phyloP scores from a whole-genome alignment of 2,113 vertebrate genomes.

The Caloenas nicobarica region DNA sequence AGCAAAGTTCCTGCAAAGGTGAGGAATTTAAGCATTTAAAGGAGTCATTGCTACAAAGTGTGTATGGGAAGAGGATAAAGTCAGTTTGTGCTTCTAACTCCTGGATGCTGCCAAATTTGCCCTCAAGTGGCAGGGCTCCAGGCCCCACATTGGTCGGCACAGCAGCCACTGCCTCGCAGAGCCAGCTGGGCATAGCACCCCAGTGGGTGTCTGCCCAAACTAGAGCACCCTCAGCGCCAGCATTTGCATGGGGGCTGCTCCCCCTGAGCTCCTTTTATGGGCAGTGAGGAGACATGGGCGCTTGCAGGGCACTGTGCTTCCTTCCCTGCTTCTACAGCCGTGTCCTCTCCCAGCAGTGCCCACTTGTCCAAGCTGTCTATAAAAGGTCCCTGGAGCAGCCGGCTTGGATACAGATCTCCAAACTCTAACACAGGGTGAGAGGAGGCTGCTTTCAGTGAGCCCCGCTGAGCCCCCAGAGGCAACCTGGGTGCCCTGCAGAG shows the following conservation, averaged over 20 bases:
- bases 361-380: not conserved
- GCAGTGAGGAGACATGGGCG: not conserved
- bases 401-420: not conserved
- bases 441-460: fast-evolving
- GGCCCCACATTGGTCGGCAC: fast-evolving
- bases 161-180: fast-evolving
- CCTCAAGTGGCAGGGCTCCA: fast-evolving
- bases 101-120: not conserved
- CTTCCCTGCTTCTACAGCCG: not conserved
- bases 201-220: not conserved
- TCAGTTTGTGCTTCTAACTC: not conserved
- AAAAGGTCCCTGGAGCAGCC: not conserved
- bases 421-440: not conserved
- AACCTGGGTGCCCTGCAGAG: not conserved
- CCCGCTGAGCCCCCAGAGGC: not conserved
- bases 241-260: not conserved
- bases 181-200: fast-evolving
- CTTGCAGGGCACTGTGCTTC: fast-evolving
- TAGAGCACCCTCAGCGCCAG: not conserved
- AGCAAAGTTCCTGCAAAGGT: not conserved
- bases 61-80: not conserved
- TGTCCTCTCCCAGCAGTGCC: not conserved
- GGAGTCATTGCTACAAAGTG: not conserved
- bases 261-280: fast-evolving
- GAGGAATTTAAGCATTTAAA: not conserved